phyloP scores from a whole-genome alignment of 2,888 invertebrate genomes.

The Masnerella sp. region DNA sequence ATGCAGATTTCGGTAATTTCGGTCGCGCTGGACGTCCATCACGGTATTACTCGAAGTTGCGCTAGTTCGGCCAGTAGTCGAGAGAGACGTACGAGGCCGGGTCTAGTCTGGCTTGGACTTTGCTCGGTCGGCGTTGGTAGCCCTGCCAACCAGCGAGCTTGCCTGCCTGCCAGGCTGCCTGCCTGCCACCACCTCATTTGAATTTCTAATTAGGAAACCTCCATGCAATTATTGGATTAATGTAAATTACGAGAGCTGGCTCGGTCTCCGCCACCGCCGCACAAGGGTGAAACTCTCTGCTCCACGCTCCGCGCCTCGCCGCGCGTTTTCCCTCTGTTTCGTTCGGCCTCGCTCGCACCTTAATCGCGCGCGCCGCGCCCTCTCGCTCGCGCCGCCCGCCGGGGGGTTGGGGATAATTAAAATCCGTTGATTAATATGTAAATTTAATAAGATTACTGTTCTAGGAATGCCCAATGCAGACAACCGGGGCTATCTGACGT shows the following conservation, averaged over 20 bases:
- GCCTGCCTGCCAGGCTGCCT: slow-evolving; percentile 61
- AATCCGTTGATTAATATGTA: slow-evolving; percentile 99
- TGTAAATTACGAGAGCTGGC: slow-evolving; percentile 92
- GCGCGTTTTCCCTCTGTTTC: slow-evolving; percentile 63
- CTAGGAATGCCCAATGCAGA: slow-evolving; percentile 84
- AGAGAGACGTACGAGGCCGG: slow-evolving; percentile 65
- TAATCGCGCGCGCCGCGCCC: slow-evolving; percentile 50
- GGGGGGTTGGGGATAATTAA: slow-evolving; percentile 91
- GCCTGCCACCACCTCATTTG: slow-evolving; percentile 90
- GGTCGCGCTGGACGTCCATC: slow-evolving; percentile 75
- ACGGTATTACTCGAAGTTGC: slow-evolving; percentile 74
- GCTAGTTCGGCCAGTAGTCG: slow-evolving; percentile 62
- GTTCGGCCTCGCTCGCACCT: slow-evolving; percentile 63
- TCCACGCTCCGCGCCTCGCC: slow-evolving; percentile 62
- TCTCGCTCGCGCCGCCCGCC: slow-evolving; percentile 61
- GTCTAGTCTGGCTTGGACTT: slow-evolving; percentile 72
- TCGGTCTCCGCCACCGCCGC: slow-evolving; percentile 77
- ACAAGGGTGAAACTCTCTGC: slow-evolving; percentile 75
- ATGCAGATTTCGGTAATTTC: slow-evolving; percentile 76
- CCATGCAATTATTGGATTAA: slow-evolving; percentile 96
- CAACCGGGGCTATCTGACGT: slow-evolving; percentile 66
- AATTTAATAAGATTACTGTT: slow-evolving; percentile 98
- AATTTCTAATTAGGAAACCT: slow-evolving; percentile 95
- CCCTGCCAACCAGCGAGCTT: slow-evolving; percentile 72
- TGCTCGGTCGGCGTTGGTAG: slow-evolving; percentile 76